phyloP scores from a whole-genome alignment of 2,113 vertebrate species.

The Odocoileus virginianus region DNA sequence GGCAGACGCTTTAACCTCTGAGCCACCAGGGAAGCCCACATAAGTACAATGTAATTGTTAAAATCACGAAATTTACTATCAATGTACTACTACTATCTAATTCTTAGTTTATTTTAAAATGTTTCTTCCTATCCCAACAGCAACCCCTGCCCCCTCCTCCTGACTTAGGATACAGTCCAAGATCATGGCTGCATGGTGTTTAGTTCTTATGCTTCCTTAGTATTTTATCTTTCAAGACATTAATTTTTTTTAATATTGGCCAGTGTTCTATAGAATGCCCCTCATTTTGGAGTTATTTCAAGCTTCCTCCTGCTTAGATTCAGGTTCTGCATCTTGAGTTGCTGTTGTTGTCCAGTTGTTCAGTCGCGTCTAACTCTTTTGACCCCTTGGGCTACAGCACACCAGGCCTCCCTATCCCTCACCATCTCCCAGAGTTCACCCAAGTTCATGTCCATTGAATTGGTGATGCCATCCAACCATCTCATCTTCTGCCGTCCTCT shows the following conservation, averaged over 20 bases:
- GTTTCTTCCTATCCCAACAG: not conserved
- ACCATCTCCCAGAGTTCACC: not conserved
- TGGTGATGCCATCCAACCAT: not conserved
- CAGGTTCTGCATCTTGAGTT: not conserved
- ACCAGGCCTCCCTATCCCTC: not conserved
- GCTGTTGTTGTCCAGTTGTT: not conserved
- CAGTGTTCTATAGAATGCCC: not conserved
- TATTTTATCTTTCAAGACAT: not conserved
- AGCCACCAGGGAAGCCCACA: too few species aligned
- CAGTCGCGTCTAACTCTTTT: not conserved
- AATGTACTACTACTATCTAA: not conserved
- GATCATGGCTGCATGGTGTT: not conserved
- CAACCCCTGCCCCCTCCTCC: fast-evolving
- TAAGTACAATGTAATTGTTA: not conserved
- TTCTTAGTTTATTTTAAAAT: not conserved
- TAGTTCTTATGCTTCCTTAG: not conserved
- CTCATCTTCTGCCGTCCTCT: not conserved
- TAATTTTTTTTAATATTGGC: not conserved
- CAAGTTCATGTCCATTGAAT: not conserved
- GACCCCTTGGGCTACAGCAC: not conserved
- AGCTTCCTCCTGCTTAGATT: not conserved
- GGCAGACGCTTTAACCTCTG: too few species aligned
- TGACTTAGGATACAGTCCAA: not conserved
- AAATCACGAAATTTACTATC: not conserved
- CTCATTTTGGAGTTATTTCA: not conserved